Percentiles rank a stretch among this genome's conserved stretches.
phyloP scores from a whole-genome alignment of 2,113 vertebrate genomes.

The Cebidichthys violaceus region DNA sequence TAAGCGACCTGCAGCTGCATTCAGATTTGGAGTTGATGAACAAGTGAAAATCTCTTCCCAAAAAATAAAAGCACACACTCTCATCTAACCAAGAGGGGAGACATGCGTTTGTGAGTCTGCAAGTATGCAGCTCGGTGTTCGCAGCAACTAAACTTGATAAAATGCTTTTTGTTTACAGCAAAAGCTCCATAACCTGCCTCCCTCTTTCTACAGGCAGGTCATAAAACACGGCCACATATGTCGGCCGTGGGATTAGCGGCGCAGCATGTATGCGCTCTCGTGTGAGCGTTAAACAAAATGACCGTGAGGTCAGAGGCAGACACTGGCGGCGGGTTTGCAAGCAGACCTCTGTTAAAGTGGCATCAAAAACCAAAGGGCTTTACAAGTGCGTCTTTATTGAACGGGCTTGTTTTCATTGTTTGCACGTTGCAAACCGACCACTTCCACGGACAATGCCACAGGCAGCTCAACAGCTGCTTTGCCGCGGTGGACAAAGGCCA shows the following conservation, averaged over 20 bases:
- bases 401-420: conserved; percentile 63
- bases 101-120: conserved; percentile 38
- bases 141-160: conserved; percentile 64
- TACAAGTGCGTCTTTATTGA: conserved; percentile 56
- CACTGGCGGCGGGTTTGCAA: conserved; percentile 29
- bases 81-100: conserved; percentile 15
- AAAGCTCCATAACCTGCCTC: conserved; percentile 56
- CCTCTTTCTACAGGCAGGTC: conserved; percentile 59
- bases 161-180: conserved; percentile 73
- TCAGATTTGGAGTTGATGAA: conserved; percentile 28
- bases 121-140: conserved; percentile 34
- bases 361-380: conserved; percentile 48
- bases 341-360: conserved; percentile 44
- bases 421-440: conserved; percentile 57
- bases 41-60: conserved; percentile 12
- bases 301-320: conserved; percentile 44
- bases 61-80: conserved; percentile 62
- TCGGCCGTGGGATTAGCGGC: conserved; percentile 43
- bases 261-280: not conserved
- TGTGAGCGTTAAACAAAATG: conserved; percentile 34
- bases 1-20: not conserved
- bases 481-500: conserved; percentile 38
- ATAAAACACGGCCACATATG: conserved; percentile 63
- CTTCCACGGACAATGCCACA: conserved; percentile 58
- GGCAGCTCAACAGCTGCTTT: conserved; percentile 58